phyloP scores from a whole-genome alignment of 2,797 vertebrate species.

The Muraenolepis orangiensis region DNA sequence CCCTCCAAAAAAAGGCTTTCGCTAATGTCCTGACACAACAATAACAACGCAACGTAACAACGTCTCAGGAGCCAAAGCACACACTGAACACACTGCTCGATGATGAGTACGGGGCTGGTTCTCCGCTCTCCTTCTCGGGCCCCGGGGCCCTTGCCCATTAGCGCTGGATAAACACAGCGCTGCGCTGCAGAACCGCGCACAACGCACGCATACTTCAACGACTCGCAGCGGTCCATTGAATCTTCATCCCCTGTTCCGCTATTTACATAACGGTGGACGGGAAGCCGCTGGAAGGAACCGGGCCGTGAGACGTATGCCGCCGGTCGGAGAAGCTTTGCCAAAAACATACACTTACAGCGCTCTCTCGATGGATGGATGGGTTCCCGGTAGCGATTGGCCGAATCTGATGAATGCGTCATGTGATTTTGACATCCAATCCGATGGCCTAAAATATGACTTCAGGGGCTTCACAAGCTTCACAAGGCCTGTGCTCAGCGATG shows the following conservation, averaged over 20 bases:
- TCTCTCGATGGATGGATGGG: background rate
- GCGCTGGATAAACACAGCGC: conserved; percentile 48
- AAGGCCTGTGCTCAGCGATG: no score
- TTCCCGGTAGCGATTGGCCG: background rate
- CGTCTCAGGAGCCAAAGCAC: conserved; percentile 32
- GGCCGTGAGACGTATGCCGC: background rate
- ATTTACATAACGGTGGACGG: conserved; percentile 32
- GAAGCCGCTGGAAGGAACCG: conserved; percentile 20
- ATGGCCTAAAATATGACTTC: background rate
- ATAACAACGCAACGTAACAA: conserved; percentile 25
- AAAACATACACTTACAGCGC: background rate
- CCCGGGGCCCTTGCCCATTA: conserved; percentile 30
- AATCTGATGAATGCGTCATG: background rate
- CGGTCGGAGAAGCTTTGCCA: no score
- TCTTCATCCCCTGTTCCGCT: conserved; percentile 19
- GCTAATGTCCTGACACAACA: conserved; percentile 6
- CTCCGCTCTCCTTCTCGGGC: background rate
- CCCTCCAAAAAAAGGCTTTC: no score
- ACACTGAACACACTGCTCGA: conserved; percentile 31
- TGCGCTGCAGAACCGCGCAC: conserved; percentile 23
- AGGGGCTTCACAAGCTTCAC: background rate
- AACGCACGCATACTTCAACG: conserved; percentile 42
- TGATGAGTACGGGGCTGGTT: conserved; percentile 27
- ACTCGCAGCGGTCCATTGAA: conserved; percentile 34
- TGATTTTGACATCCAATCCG: background rate